Evolutionary conservation across 2,797 vertebrate genomes (phyloP), one percentile per base, ranked within the genome.

Genomic region (Psittacula derbiana): DNA sequence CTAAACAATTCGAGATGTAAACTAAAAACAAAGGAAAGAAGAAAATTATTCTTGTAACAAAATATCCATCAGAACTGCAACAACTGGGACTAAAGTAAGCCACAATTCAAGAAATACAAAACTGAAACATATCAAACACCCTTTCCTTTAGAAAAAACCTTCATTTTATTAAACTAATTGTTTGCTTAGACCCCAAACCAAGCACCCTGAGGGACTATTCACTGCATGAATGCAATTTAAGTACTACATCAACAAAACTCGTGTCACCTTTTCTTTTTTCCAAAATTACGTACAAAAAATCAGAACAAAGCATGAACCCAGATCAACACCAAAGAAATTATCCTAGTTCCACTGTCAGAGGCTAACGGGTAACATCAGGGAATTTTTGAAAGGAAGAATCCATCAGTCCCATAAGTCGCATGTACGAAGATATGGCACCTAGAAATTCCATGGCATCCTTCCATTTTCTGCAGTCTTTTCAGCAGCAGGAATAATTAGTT

Each of bases 361-460:
- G 38, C 9, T 71, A 66, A 75, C 0, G 0, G 18, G 7, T 66
- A 88, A 55, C 18, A 33, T 4, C 2, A 9, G 10, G 16, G 13
- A 67, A 55, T 67, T 86, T 85, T 15, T 61, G 38, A 83, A 74
- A 88, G 53, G 33, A 85, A 61, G 30, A 67, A 61, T 61, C 30
- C 33, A 17, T 71, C 67, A 57, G 23, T 69, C 57, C 21, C 46
- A 47, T 4, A 21, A 91, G 76, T 86, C 2, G 4, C 20, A 38
- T 7, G 30, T 2, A 82, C 18, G 18, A 82, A 93, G 30, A 78
- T 17, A 11, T 60, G 28, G 65, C 72, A 80, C 17, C 4, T 2
- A 3, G n/a, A 80, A 64, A 58, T 81, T 61, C 31, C 49, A 67
- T 8, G 12, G 44, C 44, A 78, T 53, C 49, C 65, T 80, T 88